Evolutionary conservation across 2,888 invertebrate genomes (phyloP), one percentile per base, ranked within the genome.

Genomic region (Pachymerium ferrugineum): DNA sequence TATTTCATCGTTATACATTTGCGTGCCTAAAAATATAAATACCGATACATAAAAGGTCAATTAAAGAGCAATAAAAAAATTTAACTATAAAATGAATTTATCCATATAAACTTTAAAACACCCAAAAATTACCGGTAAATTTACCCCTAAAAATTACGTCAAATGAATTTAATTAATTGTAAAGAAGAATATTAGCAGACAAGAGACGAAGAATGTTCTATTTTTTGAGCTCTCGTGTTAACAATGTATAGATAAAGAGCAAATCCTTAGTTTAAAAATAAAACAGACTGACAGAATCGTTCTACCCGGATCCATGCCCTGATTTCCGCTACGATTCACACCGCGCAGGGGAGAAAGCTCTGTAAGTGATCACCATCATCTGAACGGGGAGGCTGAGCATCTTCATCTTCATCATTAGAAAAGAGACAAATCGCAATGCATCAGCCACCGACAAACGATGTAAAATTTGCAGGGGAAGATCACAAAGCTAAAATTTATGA

Each of bases 401-500:
- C 47, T 47, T 47, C n/a, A n/a, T n/a, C n/a, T 47, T 47, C 47
- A 47, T 47, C 47, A 3, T n/a, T 6, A 47, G 1, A 16, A 4
- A 16, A 3, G 47, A 3, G 47, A 14, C 8, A 19, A 22, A 22
- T 47, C 22, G 69, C 22, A 31, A 75, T 75, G 75, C 74, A 62
- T 31, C 28, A 29, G 19, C 30, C 38, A 5, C 74, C 71, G 10
- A 74, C 74, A 70, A 74, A 73, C 69, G 74, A 74, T 38, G 74
- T 76, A 1, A 74, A 75, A 73, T 76, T 76, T 70, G 75, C 76
- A 1, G 76, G 76, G 25, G 76, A 76, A 22, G 76, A 76, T 54
- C 70, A 73, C 72, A 70, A 71, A 47, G 76, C 76, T 12, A 76
- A 76, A 70, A 74, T 90, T 74, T 90, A 90, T 84, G 76, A 75